Base-by-base conservation (phyloP, 2,113 vertebrate species). In the Engraulis encrasicolus region DNA sequence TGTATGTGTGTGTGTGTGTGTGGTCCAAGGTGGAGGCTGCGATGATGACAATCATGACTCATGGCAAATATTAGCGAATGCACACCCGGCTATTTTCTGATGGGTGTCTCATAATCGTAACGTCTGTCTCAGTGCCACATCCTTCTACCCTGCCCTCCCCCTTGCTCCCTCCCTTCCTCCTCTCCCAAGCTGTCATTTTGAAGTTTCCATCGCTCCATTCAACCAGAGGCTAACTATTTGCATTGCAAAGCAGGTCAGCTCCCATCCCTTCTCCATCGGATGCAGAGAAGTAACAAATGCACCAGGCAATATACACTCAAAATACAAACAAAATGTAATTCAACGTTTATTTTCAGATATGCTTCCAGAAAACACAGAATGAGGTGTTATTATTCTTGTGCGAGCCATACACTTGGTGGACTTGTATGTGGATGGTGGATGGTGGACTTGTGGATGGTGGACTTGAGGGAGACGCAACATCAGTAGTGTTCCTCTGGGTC, bases 141-240 rank as follows among this genome's bases (percentile, higher is more conserved):
- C n/a, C 85, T 58, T 49, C n/a, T n/a, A 82, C 37, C 82, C 52
- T 50, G n/a, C n/a, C n/a, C 31, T 79, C 85, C 87, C 81, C 85
- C 71, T 49, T 18, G 83, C 37, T 83, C 48, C 54, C 34, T 79
- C 85, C 87, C 81, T 50, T 50, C 79, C 83, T 84, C 78, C 85
- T 86, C 79, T 78, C 86, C 61, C 82, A 38, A 83, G 77, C 85
- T 9, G 54, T 58, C 54, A 1, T 58, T 89, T 84, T 54, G 86
- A 58, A 83, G 83, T 81, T 85, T 89, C 85, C 19, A 31, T 38
- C 74, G 84, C 66, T 58, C 54, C 54, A 58, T 58, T 58, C 20
- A 58, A 58, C 54, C 54, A 58, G 20, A 58, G 19, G 54, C 54
- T 58, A 58, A 58, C 23, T 58, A 58, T 58, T 54, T 58, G 54